Percentiles rank a stretch among this genome's conserved stretches.
phyloP scores from a whole-genome alignment of 2,888 invertebrate species.

The Cosmia trapezina region DNA sequence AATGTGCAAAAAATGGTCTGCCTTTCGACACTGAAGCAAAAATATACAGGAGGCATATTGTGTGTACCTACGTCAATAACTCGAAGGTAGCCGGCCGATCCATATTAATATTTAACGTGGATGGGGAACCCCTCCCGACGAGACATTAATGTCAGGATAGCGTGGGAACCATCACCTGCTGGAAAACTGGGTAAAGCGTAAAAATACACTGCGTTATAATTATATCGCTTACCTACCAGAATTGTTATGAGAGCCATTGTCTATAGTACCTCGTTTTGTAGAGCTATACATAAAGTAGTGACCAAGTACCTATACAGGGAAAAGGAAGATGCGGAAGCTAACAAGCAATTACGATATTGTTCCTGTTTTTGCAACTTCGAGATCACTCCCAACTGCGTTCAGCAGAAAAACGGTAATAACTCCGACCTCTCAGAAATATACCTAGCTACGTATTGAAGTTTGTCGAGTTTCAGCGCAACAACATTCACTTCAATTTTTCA shows the following conservation, averaged over 20 bases:
- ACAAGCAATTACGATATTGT: slow-evolving; percentile 1
- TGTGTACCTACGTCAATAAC: slow-evolving; percentile 62
- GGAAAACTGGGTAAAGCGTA: slow-evolving; percentile 42
- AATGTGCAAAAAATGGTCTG: no score
- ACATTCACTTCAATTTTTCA: slow-evolving; percentile 79
- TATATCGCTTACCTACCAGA: slow-evolving; percentile 12
- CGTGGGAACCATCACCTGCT: slow-evolving; percentile 81
- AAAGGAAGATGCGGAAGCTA: background rate
- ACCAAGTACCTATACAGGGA: background rate
- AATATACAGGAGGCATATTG: slow-evolving; percentile 48
- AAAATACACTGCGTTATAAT: slow-evolving; percentile 39
- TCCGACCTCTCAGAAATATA: slow-evolving; percentile 30
- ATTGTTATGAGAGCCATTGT: slow-evolving; percentile 10
- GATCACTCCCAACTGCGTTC: slow-evolving; percentile 22
- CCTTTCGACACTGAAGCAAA: slow-evolving; percentile 42
- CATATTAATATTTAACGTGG: slow-evolving; percentile 82
- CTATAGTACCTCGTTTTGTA: background rate
- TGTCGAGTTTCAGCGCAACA: slow-evolving; percentile 63
- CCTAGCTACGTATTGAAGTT: slow-evolving; percentile 43
- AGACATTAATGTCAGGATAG: slow-evolving; percentile 76
- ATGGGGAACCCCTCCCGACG: slow-evolving; percentile 76
- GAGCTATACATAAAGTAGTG: background rate
- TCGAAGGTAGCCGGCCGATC: slow-evolving; percentile 63
- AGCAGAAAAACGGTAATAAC: slow-evolving; percentile 34
- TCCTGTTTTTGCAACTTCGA: slow-evolving; percentile 11